These are phyloP conservation scores for Chlamydotis undulata DNA, from an alignment of 2,113 vertebrate species.

Conservation along the genomic window DNA sequence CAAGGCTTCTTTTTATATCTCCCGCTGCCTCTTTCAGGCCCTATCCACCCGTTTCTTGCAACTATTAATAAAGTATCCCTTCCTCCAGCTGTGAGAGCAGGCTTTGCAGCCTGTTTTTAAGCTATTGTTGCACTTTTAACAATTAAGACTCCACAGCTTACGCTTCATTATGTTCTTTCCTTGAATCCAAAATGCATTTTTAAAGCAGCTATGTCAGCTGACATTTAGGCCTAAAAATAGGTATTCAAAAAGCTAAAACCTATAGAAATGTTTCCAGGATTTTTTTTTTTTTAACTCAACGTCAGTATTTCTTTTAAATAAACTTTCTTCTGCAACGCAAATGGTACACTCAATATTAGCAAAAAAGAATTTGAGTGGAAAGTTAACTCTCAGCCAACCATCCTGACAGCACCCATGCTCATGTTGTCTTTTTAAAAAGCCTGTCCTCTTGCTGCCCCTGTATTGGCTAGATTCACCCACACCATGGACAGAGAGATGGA, in stretches of 20 bases:
- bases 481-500: background rate
- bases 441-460: background rate
- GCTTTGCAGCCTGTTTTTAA: conserved; percentile 15
- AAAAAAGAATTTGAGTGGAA: background rate
- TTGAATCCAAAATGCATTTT: conserved; percentile 17
- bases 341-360: background rate
- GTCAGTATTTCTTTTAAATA: background rate
- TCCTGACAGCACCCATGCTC: background rate
- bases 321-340: background rate
- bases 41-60: background rate
- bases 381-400: background rate
- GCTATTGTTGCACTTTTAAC: conserved; percentile 25
- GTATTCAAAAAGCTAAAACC: background rate
- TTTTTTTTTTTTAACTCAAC: background rate
- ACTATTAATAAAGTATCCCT: conserved; percentile 46
- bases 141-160: conserved; percentile 36
- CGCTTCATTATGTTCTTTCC: background rate
- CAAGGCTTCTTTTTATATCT: background rate
- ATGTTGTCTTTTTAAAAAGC: background rate
- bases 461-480: background rate
- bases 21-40: background rate
- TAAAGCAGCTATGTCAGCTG: background rate
- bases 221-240: conserved; percentile 7
- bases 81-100: conserved; percentile 39
- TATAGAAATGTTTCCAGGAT: background rate